Evolutionary conservation across 2,888 invertebrate genomes (phyloP).

Genomic region (Erynnis tages): DNA sequence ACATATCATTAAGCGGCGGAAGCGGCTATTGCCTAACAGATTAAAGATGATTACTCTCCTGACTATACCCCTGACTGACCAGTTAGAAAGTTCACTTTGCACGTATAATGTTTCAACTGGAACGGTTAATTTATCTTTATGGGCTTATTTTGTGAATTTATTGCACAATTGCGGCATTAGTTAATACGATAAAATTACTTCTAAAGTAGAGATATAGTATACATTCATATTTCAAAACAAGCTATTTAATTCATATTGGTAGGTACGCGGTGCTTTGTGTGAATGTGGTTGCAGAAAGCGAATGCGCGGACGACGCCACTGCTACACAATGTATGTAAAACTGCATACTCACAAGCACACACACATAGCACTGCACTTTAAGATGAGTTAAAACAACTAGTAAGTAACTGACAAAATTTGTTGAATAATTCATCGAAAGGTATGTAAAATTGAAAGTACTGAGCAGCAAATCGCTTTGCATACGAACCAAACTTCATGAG

Average conservation of each 20-base stretch:
- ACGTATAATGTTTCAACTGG: not conserved
- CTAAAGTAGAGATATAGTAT: not conserved
- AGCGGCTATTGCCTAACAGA: slow-evolving; percentile 18
- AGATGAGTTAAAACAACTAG: no score
- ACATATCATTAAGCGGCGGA: slow-evolving; percentile 22
- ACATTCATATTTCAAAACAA: no score
- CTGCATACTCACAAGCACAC: no score
- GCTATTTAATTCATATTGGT: no score
- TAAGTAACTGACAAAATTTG: no score
- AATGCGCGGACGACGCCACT: no score
- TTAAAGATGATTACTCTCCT: slow-evolving; percentile 19
- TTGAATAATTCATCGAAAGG: no score
- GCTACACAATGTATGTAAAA: no score
- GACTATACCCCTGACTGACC: slow-evolving; percentile 3
- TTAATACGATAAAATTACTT: not conserved
- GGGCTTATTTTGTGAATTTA: not conserved
- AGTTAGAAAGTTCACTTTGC: slow-evolving; percentile 15
- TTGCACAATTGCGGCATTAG: not conserved
- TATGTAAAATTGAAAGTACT: no score
- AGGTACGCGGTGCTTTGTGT: no score
- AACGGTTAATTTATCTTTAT: not conserved
- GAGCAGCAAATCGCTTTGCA: slow-evolving; percentile 21
- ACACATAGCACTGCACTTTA: no score
- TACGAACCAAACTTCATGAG: slow-evolving; percentile 41
- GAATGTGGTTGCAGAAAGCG: no score